phyloP scores from a whole-genome alignment of 2,113 vertebrate species.

The Marmota monax region DNA sequence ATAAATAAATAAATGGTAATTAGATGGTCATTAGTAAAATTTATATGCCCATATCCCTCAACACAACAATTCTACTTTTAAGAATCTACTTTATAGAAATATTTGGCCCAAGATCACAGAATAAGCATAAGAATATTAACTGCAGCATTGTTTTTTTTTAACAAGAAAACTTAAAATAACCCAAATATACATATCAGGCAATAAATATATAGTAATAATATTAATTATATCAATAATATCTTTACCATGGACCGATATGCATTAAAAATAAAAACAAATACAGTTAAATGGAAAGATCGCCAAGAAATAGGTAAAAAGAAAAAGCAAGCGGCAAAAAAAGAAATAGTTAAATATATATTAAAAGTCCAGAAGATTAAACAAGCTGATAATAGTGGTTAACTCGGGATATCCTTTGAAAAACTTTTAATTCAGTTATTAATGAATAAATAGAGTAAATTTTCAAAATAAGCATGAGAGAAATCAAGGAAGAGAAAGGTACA shows the following conservation, averaged over 20 bases:
- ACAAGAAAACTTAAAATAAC: slow-evolving; percentile 56
- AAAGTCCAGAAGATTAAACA: slow-evolving; percentile 8
- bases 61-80: not conserved
- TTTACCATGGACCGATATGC: not conserved
- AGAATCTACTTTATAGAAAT: slow-evolving; percentile 39
- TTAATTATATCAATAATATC: not conserved
- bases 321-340: slow-evolving; percentile 2
- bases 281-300: slow-evolving; percentile 6
- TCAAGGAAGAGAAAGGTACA: slow-evolving; percentile 10
- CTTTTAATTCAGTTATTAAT: slow-evolving; percentile 7
- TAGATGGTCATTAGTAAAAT: not conserved
- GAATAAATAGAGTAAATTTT: slow-evolving; percentile 22
- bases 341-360: not conserved
- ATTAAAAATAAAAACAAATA: slow-evolving; percentile 9
- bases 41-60: not conserved
- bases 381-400: not conserved
- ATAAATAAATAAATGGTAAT: not conserved
- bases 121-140: slow-evolving; percentile 2
- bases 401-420: not conserved
- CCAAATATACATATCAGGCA: not conserved
- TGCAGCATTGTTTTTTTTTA: not conserved
- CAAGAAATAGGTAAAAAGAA: slow-evolving; percentile 32
- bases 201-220: not conserved
- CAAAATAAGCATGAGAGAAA: not conserved
- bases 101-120: not conserved